A percentile compares a stretch with the other conserved stretches of the same genome.
phyloP scores from a whole-genome alignment of 92 coral and sea anemone genomes.

The Zoanthus sansibaricus region DNA sequence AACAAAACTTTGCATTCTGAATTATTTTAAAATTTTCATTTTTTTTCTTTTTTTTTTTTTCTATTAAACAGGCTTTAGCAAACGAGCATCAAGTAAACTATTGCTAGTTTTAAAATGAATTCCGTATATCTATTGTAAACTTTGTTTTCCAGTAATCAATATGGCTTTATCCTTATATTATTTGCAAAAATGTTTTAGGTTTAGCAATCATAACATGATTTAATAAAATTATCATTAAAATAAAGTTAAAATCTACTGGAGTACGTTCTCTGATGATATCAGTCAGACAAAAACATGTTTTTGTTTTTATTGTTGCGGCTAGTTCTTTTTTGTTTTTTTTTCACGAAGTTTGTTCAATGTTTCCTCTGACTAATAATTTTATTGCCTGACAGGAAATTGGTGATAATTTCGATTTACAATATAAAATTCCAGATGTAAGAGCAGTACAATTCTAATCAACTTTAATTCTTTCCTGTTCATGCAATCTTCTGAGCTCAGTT shows the following conservation, averaged over 20 bases:
- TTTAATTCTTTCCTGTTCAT: constrained; percentile 44
- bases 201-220: not conserved
- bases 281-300: not conserved
- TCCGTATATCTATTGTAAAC: too few relatives aligned
- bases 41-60: not conserved
- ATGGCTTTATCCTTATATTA: not conserved
- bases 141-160: too few relatives aligned
- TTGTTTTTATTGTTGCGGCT: not conserved
- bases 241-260: not conserved
- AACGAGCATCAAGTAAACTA: too few relatives aligned
- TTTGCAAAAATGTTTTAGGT: not conserved
- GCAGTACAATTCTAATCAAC: constrained; percentile 8
- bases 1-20: not conserved
- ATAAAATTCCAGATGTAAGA: not conserved
- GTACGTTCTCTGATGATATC: not conserved
- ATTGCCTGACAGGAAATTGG: not conserved
- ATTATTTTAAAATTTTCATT: not conserved
- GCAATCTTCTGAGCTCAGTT: not conserved
- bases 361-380: not conserved
- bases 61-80: too few relatives aligned
- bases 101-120: too few relatives aligned
- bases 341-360: not conserved
- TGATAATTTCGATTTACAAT: not conserved
- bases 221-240: not conserved
- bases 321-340: not conserved